Evolutionary conservation across 1,140 invertebrate genomes (phyloP), one percentile per base, ranked within the genome.

Genomic region (Phortica variegata): DNA sequence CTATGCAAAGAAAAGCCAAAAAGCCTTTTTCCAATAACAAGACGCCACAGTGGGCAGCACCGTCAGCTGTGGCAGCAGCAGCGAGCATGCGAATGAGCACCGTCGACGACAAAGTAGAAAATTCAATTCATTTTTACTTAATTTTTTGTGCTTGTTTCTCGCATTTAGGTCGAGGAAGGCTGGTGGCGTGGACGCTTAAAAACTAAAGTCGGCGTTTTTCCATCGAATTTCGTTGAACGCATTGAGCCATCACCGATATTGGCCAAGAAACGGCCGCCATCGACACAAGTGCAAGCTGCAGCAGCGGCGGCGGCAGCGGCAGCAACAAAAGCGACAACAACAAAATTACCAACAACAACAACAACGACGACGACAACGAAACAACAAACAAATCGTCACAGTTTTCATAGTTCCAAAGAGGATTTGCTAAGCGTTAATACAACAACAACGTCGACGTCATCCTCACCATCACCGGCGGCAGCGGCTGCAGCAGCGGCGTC

Each of bases 151-250:
- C 34, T 39, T 31, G 37, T 54, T 48, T 49, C 44, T 47, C 72
- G 16, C 57, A 73, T 73, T 71, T 66, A 76, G 71, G 73, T 76
- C 31, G 89, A 92, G 73, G 88, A 92, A 75, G 90, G 91, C 13
- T 94, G 91, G 91, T 93, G 89, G 89, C 85, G 84, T 77, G 93
- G 92, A 34, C 81, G 85, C 56, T 79, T 91, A 8, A 79, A 79
- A 54, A 88, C 86, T 39, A 84, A 83, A 65, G 80, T 87, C 50
- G 92, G 93, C 39, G 91, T 95, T 36, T 95, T 95, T 77, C 92
- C 92, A 13, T 95, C 91, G 5, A 95, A 95, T 82, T 95, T 95
- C 78, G 92, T 95, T n/a, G 80, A 83, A 66, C 84, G 87, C 75
- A 77, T 87, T 50, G 79, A 80, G 41, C 65, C 65, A 45, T 76